Conservation (phyloP, 2,113 vertebrate species). For the Abramis brama region DNA sequence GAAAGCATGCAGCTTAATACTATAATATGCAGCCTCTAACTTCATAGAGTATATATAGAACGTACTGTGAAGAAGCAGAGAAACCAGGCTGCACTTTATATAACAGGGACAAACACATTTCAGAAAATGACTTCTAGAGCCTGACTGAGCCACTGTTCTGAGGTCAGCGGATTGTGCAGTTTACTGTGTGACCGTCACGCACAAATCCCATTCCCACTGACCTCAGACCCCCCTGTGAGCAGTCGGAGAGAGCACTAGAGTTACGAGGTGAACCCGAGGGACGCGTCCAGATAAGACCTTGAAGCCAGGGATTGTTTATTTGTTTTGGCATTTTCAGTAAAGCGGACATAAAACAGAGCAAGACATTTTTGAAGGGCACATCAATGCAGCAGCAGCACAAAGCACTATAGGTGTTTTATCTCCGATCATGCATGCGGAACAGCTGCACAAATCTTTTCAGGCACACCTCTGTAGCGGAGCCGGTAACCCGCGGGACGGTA, state of each 20-base stretch:
- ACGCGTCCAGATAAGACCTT: slow-evolving; percentile 31
- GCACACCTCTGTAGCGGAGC: not conserved
- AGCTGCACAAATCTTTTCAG: slow-evolving; percentile 24
- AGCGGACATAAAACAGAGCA: slow-evolving; percentile 38
- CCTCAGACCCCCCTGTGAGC: slow-evolving; percentile 11
- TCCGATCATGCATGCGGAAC: slow-evolving; percentile 1
- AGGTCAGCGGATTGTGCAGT: slow-evolving; percentile 2
- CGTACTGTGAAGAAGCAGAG: slow-evolving; percentile 47
- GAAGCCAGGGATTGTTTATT: slow-evolving; percentile 16
- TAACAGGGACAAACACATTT: not conserved
- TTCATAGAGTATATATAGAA: slow-evolving; percentile 61
- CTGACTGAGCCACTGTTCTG: slow-evolving; percentile 2
- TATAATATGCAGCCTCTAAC: slow-evolving; percentile 56
- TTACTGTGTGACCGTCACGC: not conserved
- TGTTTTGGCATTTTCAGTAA: slow-evolving; percentile 39
- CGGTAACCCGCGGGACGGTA: not conserved
- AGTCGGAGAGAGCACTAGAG: slow-evolving; percentile 39
- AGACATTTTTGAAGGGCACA: slow-evolving; percentile 27
- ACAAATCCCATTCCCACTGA: slow-evolving; percentile 21
- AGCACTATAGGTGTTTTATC: slow-evolving; percentile 14
- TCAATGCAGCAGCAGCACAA: slow-evolving; percentile 19
- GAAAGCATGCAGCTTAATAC: slow-evolving; percentile 36
- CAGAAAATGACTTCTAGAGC: not conserved
- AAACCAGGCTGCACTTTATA: slow-evolving; percentile 13
- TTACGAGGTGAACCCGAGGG: slow-evolving; percentile 37